phyloP scores from a whole-genome alignment of 2,888 invertebrate species.

The Macrosoma leucophasiata region DNA sequence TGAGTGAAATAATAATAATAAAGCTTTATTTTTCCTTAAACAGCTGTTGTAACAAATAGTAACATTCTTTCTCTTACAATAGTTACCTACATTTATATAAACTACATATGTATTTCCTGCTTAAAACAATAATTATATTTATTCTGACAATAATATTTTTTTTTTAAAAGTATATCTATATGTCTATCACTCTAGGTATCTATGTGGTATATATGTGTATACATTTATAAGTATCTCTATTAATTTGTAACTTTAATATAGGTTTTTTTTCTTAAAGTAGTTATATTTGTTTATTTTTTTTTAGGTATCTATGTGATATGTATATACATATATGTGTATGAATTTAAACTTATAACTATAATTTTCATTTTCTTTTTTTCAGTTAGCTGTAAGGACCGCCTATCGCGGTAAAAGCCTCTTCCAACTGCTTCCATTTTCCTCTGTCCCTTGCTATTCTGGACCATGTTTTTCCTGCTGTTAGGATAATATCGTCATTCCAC shows the following conservation, averaged over 20 bases:
- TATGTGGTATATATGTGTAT: too few species aligned
- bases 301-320: too few species aligned
- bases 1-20: not conserved
- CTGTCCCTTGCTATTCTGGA: constrained; percentile 6
- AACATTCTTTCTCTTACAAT: not conserved
- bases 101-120: not conserved
- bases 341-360: not conserved
- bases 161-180: too few species aligned
- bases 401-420: constrained; percentile 5
- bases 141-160: too few species aligned
- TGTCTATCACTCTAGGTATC: too few species aligned
- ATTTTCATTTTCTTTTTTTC: too few species aligned
- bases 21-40: not conserved
- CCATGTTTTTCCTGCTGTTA: constrained; percentile 11
- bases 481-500: constrained; percentile 13
- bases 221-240: too few species aligned
- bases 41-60: not conserved
- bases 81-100: not conserved
- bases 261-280: too few species aligned
- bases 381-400: not conserved
- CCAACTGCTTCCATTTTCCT: not conserved
- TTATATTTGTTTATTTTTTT: too few species aligned
- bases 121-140: too few species aligned
- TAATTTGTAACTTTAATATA: too few species aligned
- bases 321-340: not conserved